These are phyloP conservation scores for Sterna hirundo DNA, from an alignment of 2,113 vertebrate species.

Conservation along the genomic window DNA sequence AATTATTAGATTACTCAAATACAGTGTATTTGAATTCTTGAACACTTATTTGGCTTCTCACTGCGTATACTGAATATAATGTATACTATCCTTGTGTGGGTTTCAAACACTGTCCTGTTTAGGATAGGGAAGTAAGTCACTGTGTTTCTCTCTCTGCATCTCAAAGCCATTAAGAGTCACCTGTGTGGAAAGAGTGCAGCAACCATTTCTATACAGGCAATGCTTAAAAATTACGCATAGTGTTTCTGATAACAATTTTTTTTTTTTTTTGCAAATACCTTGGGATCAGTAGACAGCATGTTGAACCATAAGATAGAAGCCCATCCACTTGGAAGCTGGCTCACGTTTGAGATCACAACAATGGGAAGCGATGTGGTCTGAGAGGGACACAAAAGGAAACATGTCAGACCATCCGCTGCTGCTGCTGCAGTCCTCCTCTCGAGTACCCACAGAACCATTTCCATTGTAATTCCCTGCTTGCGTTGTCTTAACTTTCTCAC, in stretches of 20 bases:
- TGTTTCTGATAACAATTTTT: neutral
- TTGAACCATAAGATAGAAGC: conserved; percentile 99
- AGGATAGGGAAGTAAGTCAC: neutral
- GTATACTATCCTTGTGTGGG: neutral
- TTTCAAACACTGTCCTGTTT: neutral
- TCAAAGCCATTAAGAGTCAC: neutral
- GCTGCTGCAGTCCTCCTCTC: neutral
- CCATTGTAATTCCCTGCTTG: neutral
- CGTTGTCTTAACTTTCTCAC: neutral
- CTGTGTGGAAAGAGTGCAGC: neutral
- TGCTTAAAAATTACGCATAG: neutral
- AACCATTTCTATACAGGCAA: neutral
- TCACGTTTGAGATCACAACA: conserved; percentile 96
- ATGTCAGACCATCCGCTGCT: neutral
- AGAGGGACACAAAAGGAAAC: neutral
- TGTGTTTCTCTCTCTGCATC: neutral
- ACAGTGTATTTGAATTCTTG: neutral
- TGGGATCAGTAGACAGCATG: conserved; percentile 90
- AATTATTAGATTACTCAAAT: neutral
- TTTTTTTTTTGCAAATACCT: conserved; percentile 70
- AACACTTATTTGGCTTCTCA: neutral
- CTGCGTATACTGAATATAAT: neutral
- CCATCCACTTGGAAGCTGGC: conserved; percentile 96
- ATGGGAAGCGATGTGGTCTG: conserved; percentile 91
- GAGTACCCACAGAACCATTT: neutral